These are phyloP conservation scores for Girardia tigrina DNA, from an alignment of 2,888 invertebrate genomes.

Conservation along the genomic window DNA sequence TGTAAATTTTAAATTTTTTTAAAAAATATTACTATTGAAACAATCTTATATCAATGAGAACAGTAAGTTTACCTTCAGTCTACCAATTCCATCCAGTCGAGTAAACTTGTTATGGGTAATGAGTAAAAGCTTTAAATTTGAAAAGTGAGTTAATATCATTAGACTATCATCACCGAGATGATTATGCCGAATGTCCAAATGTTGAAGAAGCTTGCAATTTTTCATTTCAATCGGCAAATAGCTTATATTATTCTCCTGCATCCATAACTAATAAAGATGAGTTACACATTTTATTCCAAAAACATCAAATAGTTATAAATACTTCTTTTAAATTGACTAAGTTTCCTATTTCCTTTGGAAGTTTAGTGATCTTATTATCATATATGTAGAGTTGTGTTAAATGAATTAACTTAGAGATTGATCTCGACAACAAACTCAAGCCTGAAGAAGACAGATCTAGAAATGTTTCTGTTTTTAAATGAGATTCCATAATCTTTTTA, in stretches of 20 bases:
- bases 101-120: neutral
- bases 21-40: no score
- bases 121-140: neutral
- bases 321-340: neutral
- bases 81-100: neutral
- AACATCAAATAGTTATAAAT: neutral
- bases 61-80: neutral
- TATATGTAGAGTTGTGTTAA: neutral
- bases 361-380: neutral
- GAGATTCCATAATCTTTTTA: neutral
- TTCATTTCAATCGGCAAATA: slow-evolving; percentile 30
- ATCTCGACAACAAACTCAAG: neutral
- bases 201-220: slow-evolving; percentile 28
- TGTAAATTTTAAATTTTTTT: no score
- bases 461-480: neutral
- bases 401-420: neutral
- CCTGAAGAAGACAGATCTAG: neutral
- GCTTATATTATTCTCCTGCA: slow-evolving; percentile 35
- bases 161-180: slow-evolving; percentile 1
- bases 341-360: neutral
- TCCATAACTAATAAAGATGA: slow-evolving; percentile 2
- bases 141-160: neutral
- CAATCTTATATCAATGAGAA: no score
- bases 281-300: no score
- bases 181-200: slow-evolving; percentile 35